These are phyloP conservation scores for Bombyx mandarina DNA, from an alignment of 1,140 invertebrate genomes.

Conservation along the genomic window DNA sequence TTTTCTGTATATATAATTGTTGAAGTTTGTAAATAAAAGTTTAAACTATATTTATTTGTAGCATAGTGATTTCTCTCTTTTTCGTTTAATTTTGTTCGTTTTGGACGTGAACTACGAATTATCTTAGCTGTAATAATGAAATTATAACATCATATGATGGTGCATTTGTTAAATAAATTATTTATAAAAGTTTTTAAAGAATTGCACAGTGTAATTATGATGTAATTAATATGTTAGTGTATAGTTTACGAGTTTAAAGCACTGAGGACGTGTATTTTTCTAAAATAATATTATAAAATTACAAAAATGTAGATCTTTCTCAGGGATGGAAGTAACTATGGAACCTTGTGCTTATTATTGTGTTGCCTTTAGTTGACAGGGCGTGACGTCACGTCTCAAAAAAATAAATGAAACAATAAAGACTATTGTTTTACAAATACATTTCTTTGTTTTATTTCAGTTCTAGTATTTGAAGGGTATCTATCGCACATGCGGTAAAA, in stretches of 20 bases:
- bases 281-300: slow-evolving; percentile 46
- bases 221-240: slow-evolving; percentile 20
- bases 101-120: not conserved
- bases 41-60: slow-evolving; percentile 39
- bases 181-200: slow-evolving; percentile 22
- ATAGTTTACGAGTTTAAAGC: slow-evolving; percentile 46
- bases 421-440: slow-evolving; percentile 41
- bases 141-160: slow-evolving; percentile 24
- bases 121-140: slow-evolving; percentile 2
- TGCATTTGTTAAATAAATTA: slow-evolving; percentile 45
- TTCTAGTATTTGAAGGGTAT: not conserved
- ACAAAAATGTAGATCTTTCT: slow-evolving; percentile 9
- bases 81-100: not conserved
- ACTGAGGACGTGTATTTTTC: slow-evolving; percentile 68
- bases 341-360: slow-evolving; percentile 35
- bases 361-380: slow-evolving; percentile 32
- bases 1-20: slow-evolving; percentile 54
- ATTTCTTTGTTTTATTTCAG: not conserved
- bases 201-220: slow-evolving; percentile 28
- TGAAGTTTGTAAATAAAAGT: slow-evolving; percentile 47
- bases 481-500: not conserved
- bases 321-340: slow-evolving; percentile 19
- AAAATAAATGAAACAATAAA: slow-evolving; percentile 21
- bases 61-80: slow-evolving; percentile 14
- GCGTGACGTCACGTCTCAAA: slow-evolving; percentile 16